phyloP scores from a whole-genome alignment of 2,888 invertebrate species.

The Mechanitis messenoides region DNA sequence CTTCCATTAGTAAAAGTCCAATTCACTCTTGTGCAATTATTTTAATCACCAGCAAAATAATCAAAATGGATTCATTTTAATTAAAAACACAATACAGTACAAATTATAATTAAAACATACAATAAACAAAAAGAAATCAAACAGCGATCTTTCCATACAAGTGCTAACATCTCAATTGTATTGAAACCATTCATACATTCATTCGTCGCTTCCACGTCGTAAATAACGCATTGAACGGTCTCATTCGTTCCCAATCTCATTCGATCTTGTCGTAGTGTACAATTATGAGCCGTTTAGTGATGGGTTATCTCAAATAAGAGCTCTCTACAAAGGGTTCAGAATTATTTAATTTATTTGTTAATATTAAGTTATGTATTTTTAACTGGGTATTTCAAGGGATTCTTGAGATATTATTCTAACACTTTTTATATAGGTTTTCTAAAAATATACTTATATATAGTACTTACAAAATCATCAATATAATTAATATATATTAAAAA shows the following conservation, averaged over 20 bases:
- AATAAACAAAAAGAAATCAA: conserved; percentile 16
- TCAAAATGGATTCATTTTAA: neutral
- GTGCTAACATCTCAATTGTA: conserved; percentile 59
- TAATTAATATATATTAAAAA: too few relatives aligned
- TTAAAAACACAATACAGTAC: neutral
- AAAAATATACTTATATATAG: too few relatives aligned
- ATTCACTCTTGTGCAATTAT: too few relatives aligned
- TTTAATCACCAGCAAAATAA: too few relatives aligned
- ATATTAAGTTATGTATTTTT: too few relatives aligned
- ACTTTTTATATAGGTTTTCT: too few relatives aligned
- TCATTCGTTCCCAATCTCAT: conserved; percentile 24
- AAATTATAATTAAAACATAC: conserved; percentile 15
- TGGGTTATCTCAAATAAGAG: conserved; percentile 17
- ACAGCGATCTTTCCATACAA: conserved; percentile 28
- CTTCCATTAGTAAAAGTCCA: too few relatives aligned
- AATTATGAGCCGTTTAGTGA: conserved; percentile 30
- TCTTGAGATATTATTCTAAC: too few relatives aligned
- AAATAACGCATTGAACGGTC: conserved; percentile 34
- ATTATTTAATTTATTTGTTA: too few relatives aligned
- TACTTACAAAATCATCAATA: too few relatives aligned
- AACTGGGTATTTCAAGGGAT: too few relatives aligned
- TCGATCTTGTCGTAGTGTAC: conserved; percentile 29
- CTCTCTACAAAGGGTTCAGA: conserved; percentile 17
- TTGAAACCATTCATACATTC: conserved; percentile 42
- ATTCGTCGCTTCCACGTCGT: conserved; percentile 36